Evolutionary conservation across 2,888 invertebrate genomes (phyloP).

Genomic region (Lepetodrilus schrolli): DNA sequence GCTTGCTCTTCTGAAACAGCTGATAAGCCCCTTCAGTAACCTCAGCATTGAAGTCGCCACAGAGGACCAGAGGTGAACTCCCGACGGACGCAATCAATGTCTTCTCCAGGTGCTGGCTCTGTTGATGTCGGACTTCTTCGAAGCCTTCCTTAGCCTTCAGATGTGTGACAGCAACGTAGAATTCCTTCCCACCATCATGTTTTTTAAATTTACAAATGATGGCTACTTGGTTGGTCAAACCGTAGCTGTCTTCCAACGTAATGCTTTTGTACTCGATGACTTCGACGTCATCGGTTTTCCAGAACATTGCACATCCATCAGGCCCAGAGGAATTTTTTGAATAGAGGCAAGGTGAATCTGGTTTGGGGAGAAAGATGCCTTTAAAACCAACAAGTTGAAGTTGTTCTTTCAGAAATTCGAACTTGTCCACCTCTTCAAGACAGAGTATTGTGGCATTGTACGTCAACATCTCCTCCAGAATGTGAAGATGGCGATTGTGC

Average conservation of each 20-base stretch:
- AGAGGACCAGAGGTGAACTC: conserved; percentile 79
- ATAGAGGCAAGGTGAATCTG: conserved; percentile 85
- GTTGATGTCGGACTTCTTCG: conserved; percentile 56
- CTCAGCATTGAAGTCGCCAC: conserved; percentile 87
- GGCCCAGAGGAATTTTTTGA: conserved; percentile 84
- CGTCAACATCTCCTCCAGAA: conserved; percentile 83
- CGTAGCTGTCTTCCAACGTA: conserved; percentile 45
- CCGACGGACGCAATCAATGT: conserved; percentile 46
- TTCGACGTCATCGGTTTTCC: conserved; percentile 80
- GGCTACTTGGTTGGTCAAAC: conserved; percentile 77
- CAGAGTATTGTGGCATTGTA: conserved; percentile 84
- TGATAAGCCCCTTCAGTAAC: conserved; percentile 83
- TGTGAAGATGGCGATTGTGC: conserved; percentile 81
- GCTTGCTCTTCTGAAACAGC: conserved; percentile 76
- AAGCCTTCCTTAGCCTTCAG: conserved; percentile 83
- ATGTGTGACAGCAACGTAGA: conserved; percentile 84
- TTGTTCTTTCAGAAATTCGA: conserved; percentile 80
- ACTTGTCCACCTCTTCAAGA: conserved; percentile 86
- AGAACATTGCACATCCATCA: conserved; percentile 87
- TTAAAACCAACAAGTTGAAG: conserved; percentile 81
- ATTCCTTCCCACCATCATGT: conserved; percentile 77
- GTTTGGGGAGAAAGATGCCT: conserved; percentile 85
- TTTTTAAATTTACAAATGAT: conserved; percentile 76
- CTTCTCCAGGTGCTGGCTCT: conserved; percentile 59
- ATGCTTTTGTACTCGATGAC: conserved; percentile 74